Base-by-base conservation (phyloP, 2,113 vertebrate species). In the Parotia lawesii region DNA sequence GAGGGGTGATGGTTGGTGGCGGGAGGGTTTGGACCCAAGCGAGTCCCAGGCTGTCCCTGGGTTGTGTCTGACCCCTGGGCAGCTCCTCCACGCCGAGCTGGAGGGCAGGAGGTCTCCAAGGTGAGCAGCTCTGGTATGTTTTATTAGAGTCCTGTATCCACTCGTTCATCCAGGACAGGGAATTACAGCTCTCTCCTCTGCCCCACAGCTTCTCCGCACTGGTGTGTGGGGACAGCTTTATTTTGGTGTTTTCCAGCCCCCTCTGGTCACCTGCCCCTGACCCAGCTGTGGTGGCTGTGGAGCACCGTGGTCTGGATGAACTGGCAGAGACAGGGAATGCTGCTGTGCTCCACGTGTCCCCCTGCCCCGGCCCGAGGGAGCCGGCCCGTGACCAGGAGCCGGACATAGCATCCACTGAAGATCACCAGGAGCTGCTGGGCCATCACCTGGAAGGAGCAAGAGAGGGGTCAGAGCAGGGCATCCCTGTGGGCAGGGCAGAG, bases 391-490 rank as follows among this genome's bases (percentile, higher is more conserved):
- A 96, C 97, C 78, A 98, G 87, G 7, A 98, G 97, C 75, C 98
- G 95, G 24, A 97, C 95, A 1, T 98, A 98, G 85, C 97, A 98
- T 13, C 96, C 96, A 0, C 98, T 97, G 92, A 97, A 98, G 73
- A 98, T 88, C 3, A 97, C 96, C 93, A 98, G 86, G 50, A 98
- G 96, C 91, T 98, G 97, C 50, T 86, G 97, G 67, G 98, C 98
- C 97, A 98, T 96, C 58, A 94, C 97, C 98, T 98, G 86, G 19
- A 93, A 89, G 0, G 21, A 74, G 35, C 51, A 73, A 5, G 15
- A 27, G 65, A 81, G 24, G 16, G 18, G 40, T 95, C 72, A 91
- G 91, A 20, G 80, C 48, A 61, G 71, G 50, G 40, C 62, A 53
- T 5, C 18, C 12, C 72, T 18, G 31, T 7, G 5, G 50, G n/a